These are phyloP conservation scores for Cyclina sinensis DNA, from an alignment of 1,140 invertebrate species.

Conservation along the genomic window DNA sequence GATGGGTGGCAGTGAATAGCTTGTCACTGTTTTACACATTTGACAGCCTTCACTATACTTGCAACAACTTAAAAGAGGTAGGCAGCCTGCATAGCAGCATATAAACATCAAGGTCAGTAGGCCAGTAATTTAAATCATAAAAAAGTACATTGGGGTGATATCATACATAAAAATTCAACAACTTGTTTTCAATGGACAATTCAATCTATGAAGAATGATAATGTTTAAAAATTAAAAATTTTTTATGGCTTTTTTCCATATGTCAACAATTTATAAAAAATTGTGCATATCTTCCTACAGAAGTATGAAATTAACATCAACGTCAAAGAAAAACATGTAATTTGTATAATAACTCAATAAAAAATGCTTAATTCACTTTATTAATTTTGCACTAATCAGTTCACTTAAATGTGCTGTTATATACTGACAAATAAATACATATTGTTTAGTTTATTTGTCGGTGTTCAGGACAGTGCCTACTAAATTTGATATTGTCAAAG, in stretches of 20 bases:
- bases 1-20: conserved; percentile 11
- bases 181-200: conserved; percentile 6
- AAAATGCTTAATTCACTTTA: not conserved
- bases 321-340: not conserved
- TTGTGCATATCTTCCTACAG: not conserved
- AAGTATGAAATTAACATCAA: not conserved
- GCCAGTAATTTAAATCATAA: not conserved
- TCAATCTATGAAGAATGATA: conserved; percentile 23
- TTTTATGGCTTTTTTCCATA: not conserved
- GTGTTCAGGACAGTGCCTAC: no score
- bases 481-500: no score
- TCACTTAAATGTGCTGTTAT: not conserved
- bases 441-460: no score
- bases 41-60: conserved; percentile 8
- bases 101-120: conserved; percentile 5
- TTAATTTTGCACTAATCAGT: not conserved
- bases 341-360: not conserved
- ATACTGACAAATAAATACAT: conserved; percentile 17
- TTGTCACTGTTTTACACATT: not conserved
- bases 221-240: conserved; percentile 14
- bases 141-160: not conserved
- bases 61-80: not conserved
- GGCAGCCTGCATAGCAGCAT: not conserved
- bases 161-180: not conserved
- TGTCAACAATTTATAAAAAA: no score